A percentile compares a stretch with the other conserved stretches of the same genome.
These are phyloP conservation scores for Resseliella maxima DNA, from an alignment of 2,888 invertebrate species.

Conservation along the genomic window DNA sequence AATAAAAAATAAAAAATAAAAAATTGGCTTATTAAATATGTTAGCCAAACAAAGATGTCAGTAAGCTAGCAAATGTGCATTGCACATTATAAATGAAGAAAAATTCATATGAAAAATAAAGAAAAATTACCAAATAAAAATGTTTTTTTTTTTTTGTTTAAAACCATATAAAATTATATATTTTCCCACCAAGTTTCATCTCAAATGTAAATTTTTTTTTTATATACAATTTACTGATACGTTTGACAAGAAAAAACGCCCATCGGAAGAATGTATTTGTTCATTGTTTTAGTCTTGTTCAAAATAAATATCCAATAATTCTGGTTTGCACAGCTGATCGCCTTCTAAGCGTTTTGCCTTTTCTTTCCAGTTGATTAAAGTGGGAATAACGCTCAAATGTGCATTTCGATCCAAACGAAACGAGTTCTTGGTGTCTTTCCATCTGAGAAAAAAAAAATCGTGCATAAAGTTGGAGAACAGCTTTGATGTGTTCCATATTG, in stretches of 20 bases:
- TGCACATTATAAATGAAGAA: no score
- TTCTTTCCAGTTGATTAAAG: conserved; percentile 76
- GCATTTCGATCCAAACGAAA: conserved; percentile 79
- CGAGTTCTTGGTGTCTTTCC: conserved; percentile 82
- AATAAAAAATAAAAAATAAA: background rate
- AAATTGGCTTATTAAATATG: no score
- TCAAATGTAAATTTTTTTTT: background rate
- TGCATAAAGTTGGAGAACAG: background rate
- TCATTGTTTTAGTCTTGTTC: conserved; percentile 1
- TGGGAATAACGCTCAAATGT: conserved; percentile 81
- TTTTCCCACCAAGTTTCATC: no score
- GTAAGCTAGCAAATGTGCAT: no score
- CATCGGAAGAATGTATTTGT: background rate
- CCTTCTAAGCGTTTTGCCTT: conserved; percentile 74
- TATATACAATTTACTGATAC: background rate
- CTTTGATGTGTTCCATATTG: background rate
- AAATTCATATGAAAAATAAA: no score
- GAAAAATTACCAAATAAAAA: no score
- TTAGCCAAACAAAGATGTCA: no score
- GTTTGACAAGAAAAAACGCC: background rate
- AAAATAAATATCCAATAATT: conserved; percentile 2
- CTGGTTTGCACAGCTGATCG: background rate
- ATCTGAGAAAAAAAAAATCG: conserved; percentile 64
- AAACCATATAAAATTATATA: no score
- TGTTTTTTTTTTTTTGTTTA: no score